phyloP scores from a whole-genome alignment of 2,113 vertebrate genomes.

The Microtus pennsylvanicus region DNA sequence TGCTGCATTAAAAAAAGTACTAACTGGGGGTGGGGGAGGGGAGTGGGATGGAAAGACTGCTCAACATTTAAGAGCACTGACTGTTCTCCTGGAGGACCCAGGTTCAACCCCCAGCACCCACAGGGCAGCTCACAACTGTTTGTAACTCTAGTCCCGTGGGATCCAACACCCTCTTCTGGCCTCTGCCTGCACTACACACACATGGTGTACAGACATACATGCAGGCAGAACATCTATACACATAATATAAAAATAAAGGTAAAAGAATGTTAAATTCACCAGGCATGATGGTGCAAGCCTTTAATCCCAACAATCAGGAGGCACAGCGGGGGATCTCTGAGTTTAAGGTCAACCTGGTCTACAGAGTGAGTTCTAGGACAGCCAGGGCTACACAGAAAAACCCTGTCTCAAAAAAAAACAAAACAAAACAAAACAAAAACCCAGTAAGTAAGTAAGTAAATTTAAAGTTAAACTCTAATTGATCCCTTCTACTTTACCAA shows the following conservation, averaged over 20 bases:
- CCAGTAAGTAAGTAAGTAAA: not conserved
- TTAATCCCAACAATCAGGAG: not conserved
- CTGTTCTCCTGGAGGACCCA: not conserved
- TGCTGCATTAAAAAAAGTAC: slow-evolving; percentile 14
- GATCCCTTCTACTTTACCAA: too few species aligned
- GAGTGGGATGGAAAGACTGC: not conserved
- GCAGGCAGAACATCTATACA: not conserved
- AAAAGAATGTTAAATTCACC: not conserved
- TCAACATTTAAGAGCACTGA: not conserved
- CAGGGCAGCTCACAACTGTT: not conserved
- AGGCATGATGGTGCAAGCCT: not conserved
- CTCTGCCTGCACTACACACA: not conserved
- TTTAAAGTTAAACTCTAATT: too few species aligned
- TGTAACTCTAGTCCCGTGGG: not conserved
- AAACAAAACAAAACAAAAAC: not conserved
- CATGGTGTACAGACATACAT: not conserved
- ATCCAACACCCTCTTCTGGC: not conserved
- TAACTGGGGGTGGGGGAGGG: not conserved
- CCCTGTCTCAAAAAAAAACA: not conserved
- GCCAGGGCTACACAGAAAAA: too few species aligned
- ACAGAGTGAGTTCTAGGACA: not conserved
- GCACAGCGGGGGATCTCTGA: not conserved
- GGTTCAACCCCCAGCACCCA: not conserved
- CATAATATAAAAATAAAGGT: not conserved
- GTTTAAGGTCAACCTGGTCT: not conserved